Conservation (phyloP, 2,113 vertebrate species). For the Psilopsiagon aymara region DNA sequence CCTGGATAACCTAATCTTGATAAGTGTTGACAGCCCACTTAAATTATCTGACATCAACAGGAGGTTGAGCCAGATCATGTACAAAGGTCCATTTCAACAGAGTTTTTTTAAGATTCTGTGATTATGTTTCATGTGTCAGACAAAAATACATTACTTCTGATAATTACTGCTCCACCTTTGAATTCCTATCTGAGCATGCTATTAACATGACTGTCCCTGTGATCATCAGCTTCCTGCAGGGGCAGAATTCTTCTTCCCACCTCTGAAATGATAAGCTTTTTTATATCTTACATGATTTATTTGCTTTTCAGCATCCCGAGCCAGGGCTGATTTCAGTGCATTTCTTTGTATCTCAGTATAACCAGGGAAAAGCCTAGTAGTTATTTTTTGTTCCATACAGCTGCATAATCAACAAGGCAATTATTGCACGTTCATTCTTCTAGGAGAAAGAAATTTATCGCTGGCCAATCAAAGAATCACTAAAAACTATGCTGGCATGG, state of each 20-base stretch:
- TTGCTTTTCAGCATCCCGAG: background rate
- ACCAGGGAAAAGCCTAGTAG: background rate
- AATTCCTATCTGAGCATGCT: background rate
- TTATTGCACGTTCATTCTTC: background rate
- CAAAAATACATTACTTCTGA: background rate
- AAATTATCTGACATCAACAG: background rate
- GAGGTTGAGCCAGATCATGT: background rate
- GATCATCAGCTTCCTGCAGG: background rate
- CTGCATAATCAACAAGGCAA: background rate
- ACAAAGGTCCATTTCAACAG: background rate
- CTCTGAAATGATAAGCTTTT: background rate
- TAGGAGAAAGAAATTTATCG: slow-evolving; percentile 95
- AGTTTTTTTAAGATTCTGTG: background rate
- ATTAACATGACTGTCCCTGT: background rate
- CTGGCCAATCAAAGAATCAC: slow-evolving; percentile 90
- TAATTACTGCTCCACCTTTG: background rate
- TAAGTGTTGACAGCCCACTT: background rate
- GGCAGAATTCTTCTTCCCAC: background rate
- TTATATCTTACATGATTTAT: background rate
- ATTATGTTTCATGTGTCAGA: background rate
- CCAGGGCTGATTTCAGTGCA: background rate
- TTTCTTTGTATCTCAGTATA: background rate
- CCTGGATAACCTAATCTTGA: background rate
- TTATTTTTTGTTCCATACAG: background rate
- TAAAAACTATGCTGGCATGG: slow-evolving; percentile 95